Conservation (phyloP, 2,888 invertebrate species). For the Slavum lentiscoides region DNA sequence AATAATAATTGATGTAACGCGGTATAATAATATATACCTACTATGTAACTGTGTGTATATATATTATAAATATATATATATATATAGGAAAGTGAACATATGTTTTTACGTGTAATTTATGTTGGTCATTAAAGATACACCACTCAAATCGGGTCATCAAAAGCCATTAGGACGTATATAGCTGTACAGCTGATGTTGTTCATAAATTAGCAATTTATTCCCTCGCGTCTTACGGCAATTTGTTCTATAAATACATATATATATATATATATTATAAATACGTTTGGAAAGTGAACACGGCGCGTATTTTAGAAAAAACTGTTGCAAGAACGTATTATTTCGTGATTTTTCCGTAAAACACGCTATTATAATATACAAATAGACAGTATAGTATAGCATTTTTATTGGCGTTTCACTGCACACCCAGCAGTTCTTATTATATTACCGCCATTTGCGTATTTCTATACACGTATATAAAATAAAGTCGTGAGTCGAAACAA, state of each 20-base stretch:
- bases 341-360: not conserved
- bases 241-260: too few species aligned
- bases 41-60: conserved; percentile 16
- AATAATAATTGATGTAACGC: conserved; percentile 17
- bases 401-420: too few species aligned
- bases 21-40: not conserved
- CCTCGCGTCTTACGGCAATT: not conserved
- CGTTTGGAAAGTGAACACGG: not conserved
- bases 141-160: conserved; percentile 14
- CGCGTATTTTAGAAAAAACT: not conserved
- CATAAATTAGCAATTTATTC: not conserved
- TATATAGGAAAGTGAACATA: conserved; percentile 13
- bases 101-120: conserved; percentile 19
- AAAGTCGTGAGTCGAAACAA: too few species aligned
- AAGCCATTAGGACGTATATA: not conserved
- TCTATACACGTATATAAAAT: too few species aligned
- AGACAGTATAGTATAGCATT: not conserved
- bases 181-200: not conserved
- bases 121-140: conserved; percentile 13
- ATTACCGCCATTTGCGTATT: too few species aligned
- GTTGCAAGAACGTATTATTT: not conserved
- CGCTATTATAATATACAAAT: not conserved
- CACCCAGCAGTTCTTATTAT: too few species aligned
- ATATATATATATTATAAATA: not conserved
- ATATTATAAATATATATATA: too few species aligned